phyloP scores from a whole-genome alignment of 53 echinoderm and acorn worm genomes.

The Paracentrotus lividus region DNA sequence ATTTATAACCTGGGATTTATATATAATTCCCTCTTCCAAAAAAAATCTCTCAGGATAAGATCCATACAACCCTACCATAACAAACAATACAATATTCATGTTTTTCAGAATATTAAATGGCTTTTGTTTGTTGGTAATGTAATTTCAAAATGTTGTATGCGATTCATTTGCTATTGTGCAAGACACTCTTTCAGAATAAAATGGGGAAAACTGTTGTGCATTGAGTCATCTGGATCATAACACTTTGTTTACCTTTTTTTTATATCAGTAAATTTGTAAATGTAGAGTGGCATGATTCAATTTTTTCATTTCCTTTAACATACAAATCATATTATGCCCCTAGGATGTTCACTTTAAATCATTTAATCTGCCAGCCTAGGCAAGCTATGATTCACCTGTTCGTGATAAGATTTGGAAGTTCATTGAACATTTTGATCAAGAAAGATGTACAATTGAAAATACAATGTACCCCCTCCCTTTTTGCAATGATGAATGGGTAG shows the following conservation, averaged over 20 bases:
- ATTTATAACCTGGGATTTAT: too few species aligned
- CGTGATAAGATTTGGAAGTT: neutral
- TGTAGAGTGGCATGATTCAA: neutral
- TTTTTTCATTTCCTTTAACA: neutral
- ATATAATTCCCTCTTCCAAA: neutral
- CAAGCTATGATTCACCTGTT: conserved; percentile 32
- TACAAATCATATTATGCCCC: conserved; percentile 14
- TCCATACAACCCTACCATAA: neutral
- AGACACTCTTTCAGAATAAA: neutral
- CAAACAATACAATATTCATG: neutral
- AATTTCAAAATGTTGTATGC: neutral
- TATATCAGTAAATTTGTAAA: conserved; percentile 24
- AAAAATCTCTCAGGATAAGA: neutral
- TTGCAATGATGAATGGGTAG: neutral
- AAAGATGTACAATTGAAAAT: neutral
- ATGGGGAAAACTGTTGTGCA: neutral
- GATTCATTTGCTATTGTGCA: neutral
- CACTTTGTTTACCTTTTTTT: too few species aligned
- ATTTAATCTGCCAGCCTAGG: neutral
- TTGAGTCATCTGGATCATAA: neutral
- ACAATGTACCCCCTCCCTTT: neutral
- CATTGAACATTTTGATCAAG: neutral
- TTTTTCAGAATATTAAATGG: neutral
- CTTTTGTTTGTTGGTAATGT: neutral
- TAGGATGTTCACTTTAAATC: neutral